Evolutionary conservation across 1,140 invertebrate genomes (phyloP), one percentile per base, ranked within the genome.

Genomic region (Atta texana): DNA sequence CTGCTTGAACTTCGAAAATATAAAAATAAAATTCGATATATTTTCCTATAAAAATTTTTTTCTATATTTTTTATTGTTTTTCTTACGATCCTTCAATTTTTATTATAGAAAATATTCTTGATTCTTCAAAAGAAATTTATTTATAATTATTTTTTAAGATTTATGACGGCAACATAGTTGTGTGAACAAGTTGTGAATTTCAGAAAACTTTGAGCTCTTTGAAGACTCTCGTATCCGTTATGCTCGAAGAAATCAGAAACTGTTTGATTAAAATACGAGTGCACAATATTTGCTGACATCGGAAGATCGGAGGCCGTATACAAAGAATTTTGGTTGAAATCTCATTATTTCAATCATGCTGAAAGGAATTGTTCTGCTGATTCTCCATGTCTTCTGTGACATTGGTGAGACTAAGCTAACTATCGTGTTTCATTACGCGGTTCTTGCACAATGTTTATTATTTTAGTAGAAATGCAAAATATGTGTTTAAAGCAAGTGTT

Each of bases 331-430:
- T 34, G 4, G 55, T 49, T 7, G 39, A 85, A 82, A 31, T 66
- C 57, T 24, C 8, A 34, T 63, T 44, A 31, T 78, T 53, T 57
- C 34, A 44, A 88, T 87, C 88, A 94, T 94, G 93, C 64, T 90
- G 55, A 93, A 88, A 89, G 89, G 72, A 77, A 87, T 77, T 53
- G 28, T 91, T 49, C 34, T 93, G 55, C 28, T 94, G 39, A 78
- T 90, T 55, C 92, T 92, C 18, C 61, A 90, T 49, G 77, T 92
- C 59, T 92, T 87, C 75, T 92, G 82, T 68, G 85, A 90, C 16
- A 71, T 91, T 77, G 93, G 93, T 94, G 75, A 93, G 92, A 21
- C 2, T 44, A 24, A 85, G 66, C 3, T 57, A 81, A 76, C 3
- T 57, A 71, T 59, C 2, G 3, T 5, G 8, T 71, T 59, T 44